Evolutionary conservation across 2,113 vertebrate species (phyloP), one percentile per base, ranked within the genome.

Genomic region (Aptenodytes forsteri): DNA sequence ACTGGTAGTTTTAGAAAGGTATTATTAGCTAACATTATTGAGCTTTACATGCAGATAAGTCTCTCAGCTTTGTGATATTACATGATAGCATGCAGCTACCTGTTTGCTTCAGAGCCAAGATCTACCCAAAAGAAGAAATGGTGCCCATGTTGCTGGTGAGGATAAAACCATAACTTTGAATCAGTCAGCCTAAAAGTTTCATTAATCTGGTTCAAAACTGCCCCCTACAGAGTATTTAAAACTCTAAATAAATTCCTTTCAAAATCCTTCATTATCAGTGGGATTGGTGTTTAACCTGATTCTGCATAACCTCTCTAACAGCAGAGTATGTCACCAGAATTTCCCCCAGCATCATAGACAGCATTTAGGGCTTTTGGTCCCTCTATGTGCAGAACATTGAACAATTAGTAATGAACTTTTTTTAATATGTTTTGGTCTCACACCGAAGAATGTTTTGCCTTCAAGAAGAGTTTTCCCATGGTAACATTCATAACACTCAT

Each of bases 121-220:
- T 61, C 47, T 72, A 47, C n/a, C 56, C 82, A 30, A 66, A 80
- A 75, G n/a, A 62, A 59, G 16, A 75, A 89, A 59, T 27, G 8
- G 56, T 81, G n/a, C 56, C 40, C 76, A 20, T 38, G 42, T 83
- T 55, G 13, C 26, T 94, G 38, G 50, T 70, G 44, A 93, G 26
- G 16, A 32, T 84, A 70, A 88, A 94, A 66, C 26, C 25, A 16
- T 87, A 87, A 82, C 30, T 87, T 92, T 2, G 10, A 78, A 55
- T 66, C 64, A 67, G 16, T 19, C 50, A 75, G 15, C 78, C 76
- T 89, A 92, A 89, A 89, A 81, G 87, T 89, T 91, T 87, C 36
- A 65, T 94, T 94, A 50, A 89, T 87, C 89, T 94, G 21, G 42
- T 94, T 96, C 89, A 94, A 97, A 97, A 91, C 91, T 93, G 83